Evolutionary conservation across 2,113 vertebrate species (phyloP), one percentile per base, ranked within the genome.

Genomic region (Xiphophorus couchianus): DNA sequence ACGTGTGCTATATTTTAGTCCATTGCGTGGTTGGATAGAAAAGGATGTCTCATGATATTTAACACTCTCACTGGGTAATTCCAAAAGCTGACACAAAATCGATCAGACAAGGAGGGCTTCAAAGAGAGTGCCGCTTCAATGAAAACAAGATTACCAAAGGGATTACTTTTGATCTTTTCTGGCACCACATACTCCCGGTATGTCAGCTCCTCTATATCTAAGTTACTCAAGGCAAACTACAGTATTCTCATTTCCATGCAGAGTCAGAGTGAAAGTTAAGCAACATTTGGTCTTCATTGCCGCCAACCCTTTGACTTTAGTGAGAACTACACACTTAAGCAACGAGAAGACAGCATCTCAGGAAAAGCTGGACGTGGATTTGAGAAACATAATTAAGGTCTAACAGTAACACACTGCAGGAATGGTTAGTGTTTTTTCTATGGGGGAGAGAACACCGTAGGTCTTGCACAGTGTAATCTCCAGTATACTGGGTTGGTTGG

Each of bases 131-230:
- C 62, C 42, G 63, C 39, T 70, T 70, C 66, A 73, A 28, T 76
- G 69, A 79, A 73, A 84, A 81, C 58, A 60, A 76, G 65, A 69
- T 83, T 83, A 77, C 31, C 33, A 74, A 62, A 81, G 64, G 39
- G 61, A 73, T 81, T 78, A 58, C 9, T 64, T 69, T 73, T 5
- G 12, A 48, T 76, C 29, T 67, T 4, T 54, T 64, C 28, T 39
- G 37, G 64, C 33, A 66, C 37, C 73, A 51, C 62, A 35, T n/a
- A 25, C 25, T 66, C 30, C 60, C 61, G 48, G 15, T 62, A 33
- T 60, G 64, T 71, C 39, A 78, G 8, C 71, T 29, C 17, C 39
- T 51, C 2, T 31, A 30, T 25, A 58, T 44, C 8, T 48, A 17
- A 76, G 37, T 71, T 68, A 76, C 4, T 48, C 2, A n/a, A 51